Evolutionary conservation across 37 sponge, comb jelly and placozoan species (phyloP), one percentile per base, ranked within the genome.

Genomic region (Axinella damicornis): DNA sequence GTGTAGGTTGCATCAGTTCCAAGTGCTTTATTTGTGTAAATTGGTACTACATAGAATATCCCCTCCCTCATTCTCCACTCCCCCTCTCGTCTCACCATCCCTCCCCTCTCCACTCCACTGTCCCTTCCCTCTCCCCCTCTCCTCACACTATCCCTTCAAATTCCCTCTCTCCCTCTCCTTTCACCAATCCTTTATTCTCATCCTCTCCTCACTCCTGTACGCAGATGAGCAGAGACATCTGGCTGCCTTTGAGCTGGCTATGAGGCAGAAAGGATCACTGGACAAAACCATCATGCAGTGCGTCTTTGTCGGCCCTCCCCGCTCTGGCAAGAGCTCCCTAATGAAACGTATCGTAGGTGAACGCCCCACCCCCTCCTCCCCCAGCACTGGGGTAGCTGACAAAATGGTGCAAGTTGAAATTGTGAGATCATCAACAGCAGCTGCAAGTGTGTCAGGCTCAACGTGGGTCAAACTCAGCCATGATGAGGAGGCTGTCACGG

Each of bases 271-370:
- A 32, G 69, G 33, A 14, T 68, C 36, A 6, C 20, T 68, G 20
- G 69, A 68, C 20, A 19, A 68, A 68, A 68, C 36, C 69, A 68
- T 68, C 20, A 34, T 34, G 36, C 69, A 68, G 36, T 25, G 69
- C 4, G 36, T 17, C 30, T 31, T 68, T 31, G 9, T 30, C 17
- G 69, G 69, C 28, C 28, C 28, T 11, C 69, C 69, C 20, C 33
- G 69, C 20, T 68, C 69, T 14, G 69, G 69, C 20, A 68, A 68
- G 34, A 68, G 36, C 69, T 27, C 69, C 20, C 36, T 68, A 5
- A 68, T 30, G 69, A 19, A 68, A 6, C 33, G 69, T 35, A 25
- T 68, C 5, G 34, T 68, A 30, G 69, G 34, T 68, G 20, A 34
- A 31, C 20, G 33, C 20, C 30, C 20, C 20, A 68, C 21, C 20